Conservation (phyloP, 2,888 invertebrate genomes). For the Metellina segmentata region DNA sequence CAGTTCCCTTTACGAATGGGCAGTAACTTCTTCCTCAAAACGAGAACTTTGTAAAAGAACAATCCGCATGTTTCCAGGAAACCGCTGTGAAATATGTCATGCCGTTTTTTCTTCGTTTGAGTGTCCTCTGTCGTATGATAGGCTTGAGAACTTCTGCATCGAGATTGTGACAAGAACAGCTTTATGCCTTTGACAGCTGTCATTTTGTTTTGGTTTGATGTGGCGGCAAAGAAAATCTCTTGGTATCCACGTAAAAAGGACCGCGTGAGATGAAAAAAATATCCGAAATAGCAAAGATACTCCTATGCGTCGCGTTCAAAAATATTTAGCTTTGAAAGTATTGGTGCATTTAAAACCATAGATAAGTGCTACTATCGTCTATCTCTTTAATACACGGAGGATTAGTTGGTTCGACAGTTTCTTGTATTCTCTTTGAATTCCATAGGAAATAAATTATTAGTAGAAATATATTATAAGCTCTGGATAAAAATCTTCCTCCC, state of each 20-base stretch:
- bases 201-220: conserved; percentile 52
- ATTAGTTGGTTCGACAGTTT: too few relatives aligned
- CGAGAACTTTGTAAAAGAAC: conserved; percentile 5
- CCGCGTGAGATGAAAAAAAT: background rate
- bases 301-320: too few relatives aligned
- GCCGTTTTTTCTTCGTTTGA: conserved; percentile 13
- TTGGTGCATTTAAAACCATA: too few relatives aligned
- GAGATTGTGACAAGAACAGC: conserved; percentile 55
- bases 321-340: too few relatives aligned
- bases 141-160: conserved; percentile 19
- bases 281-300: background rate
- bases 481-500: too few relatives aligned
- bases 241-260: conserved; percentile 16
- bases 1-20: too few relatives aligned
- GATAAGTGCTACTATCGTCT: too few relatives aligned
- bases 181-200: conserved; percentile 65
- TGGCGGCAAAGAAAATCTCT: conserved; percentile 7
- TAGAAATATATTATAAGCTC: too few relatives aligned
- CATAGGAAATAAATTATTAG: too few relatives aligned
- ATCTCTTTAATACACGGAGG: too few relatives aligned
- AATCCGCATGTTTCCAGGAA: conserved; percentile 12
- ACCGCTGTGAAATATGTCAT: conserved; percentile 7
- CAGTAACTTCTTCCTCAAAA: background rate
- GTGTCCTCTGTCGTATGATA: background rate
- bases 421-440: too few relatives aligned